These are phyloP conservation scores for Pempheris klunzingeri DNA, from an alignment of 2,797 vertebrate species.

Conservation along the genomic window DNA sequence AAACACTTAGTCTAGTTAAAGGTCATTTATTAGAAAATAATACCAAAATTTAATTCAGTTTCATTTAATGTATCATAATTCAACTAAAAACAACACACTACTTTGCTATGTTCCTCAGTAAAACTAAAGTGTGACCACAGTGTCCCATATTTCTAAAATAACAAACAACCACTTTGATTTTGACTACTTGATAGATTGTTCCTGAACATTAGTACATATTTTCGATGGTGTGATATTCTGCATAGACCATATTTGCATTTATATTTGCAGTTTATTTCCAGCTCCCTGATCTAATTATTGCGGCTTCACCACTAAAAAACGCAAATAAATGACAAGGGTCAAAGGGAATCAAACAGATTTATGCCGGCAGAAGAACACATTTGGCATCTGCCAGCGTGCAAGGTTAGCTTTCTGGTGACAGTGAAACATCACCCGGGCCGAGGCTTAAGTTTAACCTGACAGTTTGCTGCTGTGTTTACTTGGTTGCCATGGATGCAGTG, in stretches of 20 bases:
- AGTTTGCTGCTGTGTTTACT: conserved; percentile 88
- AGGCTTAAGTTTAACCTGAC: conserved; percentile 88
- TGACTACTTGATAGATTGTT: not conserved
- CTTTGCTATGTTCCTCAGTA: not conserved
- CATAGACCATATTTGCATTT: not conserved
- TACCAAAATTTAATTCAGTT: no score
- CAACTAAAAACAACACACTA: not conserved
- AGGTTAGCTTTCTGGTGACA: conserved; percentile 85
- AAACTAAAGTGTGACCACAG: not conserved
- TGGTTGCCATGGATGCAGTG: conserved; percentile 84
- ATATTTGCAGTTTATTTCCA: not conserved
- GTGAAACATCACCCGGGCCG: conserved; percentile 84
- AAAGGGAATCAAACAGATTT: conserved; percentile 78
- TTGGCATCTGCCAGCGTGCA: conserved; percentile 77
- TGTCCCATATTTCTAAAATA: not conserved
- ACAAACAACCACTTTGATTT: not conserved
- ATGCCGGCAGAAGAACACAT: conserved; percentile 71
- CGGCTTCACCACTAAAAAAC: conserved; percentile 12
- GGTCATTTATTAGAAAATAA: not conserved
- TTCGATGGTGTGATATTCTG: not conserved
- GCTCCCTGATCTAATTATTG: conserved; percentile 9
- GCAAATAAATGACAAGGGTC: conserved; percentile 58
- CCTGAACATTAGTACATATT: not conserved
- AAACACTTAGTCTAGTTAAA: not conserved
- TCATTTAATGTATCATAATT: not conserved